phyloP scores from a whole-genome alignment of 2,797 vertebrate genomes.

The Diglossa cyanea region DNA sequence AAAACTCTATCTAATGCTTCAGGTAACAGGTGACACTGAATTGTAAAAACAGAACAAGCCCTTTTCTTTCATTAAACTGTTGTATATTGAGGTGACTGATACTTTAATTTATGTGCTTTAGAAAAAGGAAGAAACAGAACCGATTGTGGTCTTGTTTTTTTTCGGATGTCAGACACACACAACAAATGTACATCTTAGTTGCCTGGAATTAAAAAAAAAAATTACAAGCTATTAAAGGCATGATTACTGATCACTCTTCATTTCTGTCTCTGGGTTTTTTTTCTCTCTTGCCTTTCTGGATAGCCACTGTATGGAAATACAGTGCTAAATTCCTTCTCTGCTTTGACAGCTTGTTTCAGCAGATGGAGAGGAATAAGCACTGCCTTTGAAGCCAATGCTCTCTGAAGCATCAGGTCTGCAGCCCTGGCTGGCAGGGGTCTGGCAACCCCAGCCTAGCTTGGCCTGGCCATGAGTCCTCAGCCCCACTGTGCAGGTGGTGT shows the following conservation, averaged over 20 bases:
- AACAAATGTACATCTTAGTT: slow-evolving; percentile 56
- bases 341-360: background rate
- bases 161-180: slow-evolving; percentile 47
- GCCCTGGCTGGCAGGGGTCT: background rate
- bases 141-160: background rate
- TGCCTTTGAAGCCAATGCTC: background rate
- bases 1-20: background rate
- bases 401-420: background rate
- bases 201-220: slow-evolving; percentile 29
- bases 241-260: slow-evolving; percentile 32
- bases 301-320: background rate
- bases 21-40: slow-evolving; percentile 10
- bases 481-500: rapidly evolving
- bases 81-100: slow-evolving; percentile 20
- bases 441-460: background rate
- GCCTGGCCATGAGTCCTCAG: background rate
- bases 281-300: background rate
- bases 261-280: background rate
- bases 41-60: slow-evolving; percentile 8
- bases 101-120: slow-evolving; percentile 55
- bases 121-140: slow-evolving; percentile 43
- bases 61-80: background rate
- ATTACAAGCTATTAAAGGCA: slow-evolving; percentile 65
- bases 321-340: background rate
- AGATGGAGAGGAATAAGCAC: background rate